Percentiles rank a stretch among this genome's conserved stretches.
Conservation (phyloP, 2,888 invertebrate species). For the Eulithis testata region DNA sequence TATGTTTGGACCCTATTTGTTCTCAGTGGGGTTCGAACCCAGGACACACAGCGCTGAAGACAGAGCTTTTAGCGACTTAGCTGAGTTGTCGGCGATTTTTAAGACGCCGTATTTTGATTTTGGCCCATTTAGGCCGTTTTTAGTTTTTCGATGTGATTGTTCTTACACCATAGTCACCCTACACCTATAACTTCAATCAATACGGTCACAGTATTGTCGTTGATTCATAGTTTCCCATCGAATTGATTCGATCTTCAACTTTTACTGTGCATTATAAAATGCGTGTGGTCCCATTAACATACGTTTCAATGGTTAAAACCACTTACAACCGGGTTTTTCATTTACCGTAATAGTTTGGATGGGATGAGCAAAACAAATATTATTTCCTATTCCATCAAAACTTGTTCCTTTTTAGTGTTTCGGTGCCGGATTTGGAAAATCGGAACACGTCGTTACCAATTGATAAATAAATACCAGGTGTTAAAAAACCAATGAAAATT, state of each 20-base stretch:
- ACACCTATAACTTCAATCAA: constrained; percentile 62
- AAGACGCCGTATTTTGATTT: too few relatives aligned
- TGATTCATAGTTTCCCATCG: constrained; percentile 57
- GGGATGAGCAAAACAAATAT: constrained; percentile 1
- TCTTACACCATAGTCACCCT: constrained; percentile 44
- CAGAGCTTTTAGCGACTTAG: too few relatives aligned
- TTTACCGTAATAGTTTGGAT: constrained; percentile 2
- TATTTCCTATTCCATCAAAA: constrained; percentile 3
- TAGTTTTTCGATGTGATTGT: too few relatives aligned
- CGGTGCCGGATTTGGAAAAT: not conserved
- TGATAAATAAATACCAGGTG: too few relatives aligned
- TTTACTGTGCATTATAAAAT: constrained; percentile 45
- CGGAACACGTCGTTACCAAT: not conserved
- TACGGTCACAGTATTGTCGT: constrained; percentile 65
- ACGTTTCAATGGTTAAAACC: not conserved
- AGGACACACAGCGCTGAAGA: too few relatives aligned
- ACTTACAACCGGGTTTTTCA: not conserved
- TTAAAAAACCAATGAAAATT: too few relatives aligned
- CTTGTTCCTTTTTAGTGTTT: not conserved
- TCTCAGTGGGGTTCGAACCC: too few relatives aligned
- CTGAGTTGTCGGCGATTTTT: too few relatives aligned
- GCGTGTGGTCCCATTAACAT: constrained; percentile 56
- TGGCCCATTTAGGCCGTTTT: too few relatives aligned
- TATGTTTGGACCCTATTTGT: too few relatives aligned
- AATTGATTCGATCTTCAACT: constrained; percentile 47